Conservation (phyloP, 1,140 invertebrate species). For the Meloidogyne floridensis region DNA sequence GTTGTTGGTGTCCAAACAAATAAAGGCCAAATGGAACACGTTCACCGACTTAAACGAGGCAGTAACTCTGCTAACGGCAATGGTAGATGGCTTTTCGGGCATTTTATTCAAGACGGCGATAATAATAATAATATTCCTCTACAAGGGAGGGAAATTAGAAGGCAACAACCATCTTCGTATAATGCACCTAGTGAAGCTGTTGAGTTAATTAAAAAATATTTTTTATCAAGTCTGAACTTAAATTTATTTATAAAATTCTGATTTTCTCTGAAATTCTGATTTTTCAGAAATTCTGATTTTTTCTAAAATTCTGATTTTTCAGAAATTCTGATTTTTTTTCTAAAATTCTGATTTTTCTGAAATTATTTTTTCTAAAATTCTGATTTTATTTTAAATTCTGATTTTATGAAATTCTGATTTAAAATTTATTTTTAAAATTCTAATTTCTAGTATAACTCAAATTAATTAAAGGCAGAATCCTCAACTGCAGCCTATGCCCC, state of each 20-base stretch:
- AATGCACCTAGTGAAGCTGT: constrained; percentile 23
- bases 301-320: too few relatives aligned
- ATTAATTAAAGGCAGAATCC: not conserved
- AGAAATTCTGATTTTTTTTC: too few relatives aligned
- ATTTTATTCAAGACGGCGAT: constrained; percentile 57
- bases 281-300: too few relatives aligned
- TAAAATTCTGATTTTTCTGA: too few relatives aligned
- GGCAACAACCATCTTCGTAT: constrained; percentile 43
- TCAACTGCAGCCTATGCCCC: not conserved
- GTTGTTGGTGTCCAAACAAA: constrained; percentile 60
- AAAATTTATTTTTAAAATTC: not conserved
- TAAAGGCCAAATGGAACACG: constrained; percentile 53
- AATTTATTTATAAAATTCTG: not conserved
- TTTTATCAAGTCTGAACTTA: not conserved
- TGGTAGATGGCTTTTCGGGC: constrained; percentile 63
- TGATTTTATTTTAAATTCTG: not conserved
- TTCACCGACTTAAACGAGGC: constrained; percentile 53
- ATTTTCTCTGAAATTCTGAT: too few relatives aligned
- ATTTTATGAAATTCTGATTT: not conserved
- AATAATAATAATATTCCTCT: constrained; percentile 3
- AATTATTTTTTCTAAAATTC: too few relatives aligned
- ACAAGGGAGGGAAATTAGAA: constrained; percentile 47
- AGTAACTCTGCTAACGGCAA: constrained; percentile 38
- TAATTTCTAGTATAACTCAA: not conserved
- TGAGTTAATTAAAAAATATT: not conserved